Evolutionary conservation across 2,113 vertebrate genomes (phyloP).

Genomic region (Etheostoma spectabile): DNA sequence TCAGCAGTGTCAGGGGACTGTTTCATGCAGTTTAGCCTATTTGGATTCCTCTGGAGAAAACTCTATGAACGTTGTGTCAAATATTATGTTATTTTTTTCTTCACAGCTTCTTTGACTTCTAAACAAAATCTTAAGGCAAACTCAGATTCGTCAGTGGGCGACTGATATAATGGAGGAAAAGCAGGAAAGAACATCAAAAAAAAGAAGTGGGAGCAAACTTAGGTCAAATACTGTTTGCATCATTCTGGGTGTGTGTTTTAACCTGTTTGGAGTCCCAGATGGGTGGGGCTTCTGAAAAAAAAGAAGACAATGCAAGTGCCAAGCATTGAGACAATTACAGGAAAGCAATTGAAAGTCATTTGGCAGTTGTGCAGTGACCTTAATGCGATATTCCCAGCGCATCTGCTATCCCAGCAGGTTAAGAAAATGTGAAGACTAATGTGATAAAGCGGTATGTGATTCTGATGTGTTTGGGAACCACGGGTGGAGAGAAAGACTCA

Average conservation of each 20-base stretch:
- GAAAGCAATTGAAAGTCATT: conserved; percentile 59
- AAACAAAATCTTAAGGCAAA: background rate
- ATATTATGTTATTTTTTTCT: background rate
- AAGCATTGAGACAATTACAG: conserved; percentile 57
- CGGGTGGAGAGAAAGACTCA: background rate
- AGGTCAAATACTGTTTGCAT: conserved; percentile 15
- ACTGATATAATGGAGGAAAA: background rate
- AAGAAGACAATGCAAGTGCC: conserved; percentile 32
- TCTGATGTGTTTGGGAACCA: conserved; percentile 25
- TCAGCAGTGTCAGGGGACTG: background rate
- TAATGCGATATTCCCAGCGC: background rate
- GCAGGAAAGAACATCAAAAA: background rate
- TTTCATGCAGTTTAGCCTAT: background rate
- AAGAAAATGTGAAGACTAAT: conserved; percentile 10
- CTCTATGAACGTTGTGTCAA: background rate
- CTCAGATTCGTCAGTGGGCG: too few relatives aligned
- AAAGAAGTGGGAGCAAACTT: background rate
- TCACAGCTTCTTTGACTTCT: background rate
- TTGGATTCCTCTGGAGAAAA: background rate
- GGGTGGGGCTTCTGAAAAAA: conserved; percentile 28
- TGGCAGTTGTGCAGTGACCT: conserved; percentile 8
- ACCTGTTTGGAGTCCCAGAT: conserved; percentile 23
- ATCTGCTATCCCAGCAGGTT: background rate
- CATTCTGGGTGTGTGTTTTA: conserved; percentile 41
- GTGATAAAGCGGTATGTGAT: conserved; percentile 7